Evolutionary conservation across 2,113 vertebrate genomes (phyloP).

Genomic region (Lethenteron reissneri): DNA sequence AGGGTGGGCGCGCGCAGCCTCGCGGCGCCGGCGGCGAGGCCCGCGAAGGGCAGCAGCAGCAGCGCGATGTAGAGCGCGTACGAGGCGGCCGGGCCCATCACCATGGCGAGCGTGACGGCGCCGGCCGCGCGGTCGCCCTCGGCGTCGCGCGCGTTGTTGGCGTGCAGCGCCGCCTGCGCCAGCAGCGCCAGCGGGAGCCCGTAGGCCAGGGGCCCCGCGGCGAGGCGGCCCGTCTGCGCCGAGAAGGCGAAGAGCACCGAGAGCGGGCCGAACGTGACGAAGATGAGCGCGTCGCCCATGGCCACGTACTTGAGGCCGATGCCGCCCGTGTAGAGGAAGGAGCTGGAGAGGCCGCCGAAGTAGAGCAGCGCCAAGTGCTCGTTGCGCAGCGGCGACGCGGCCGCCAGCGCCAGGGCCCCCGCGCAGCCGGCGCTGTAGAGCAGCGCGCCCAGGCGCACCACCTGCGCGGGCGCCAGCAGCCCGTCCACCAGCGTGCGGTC

Average conservation of each 20-base stretch:
- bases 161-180: slow-evolving; percentile 87
- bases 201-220: slow-evolving; percentile 60
- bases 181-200: slow-evolving; percentile 74
- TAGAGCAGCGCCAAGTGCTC: slow-evolving; percentile 87
- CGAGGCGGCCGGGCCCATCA: slow-evolving; percentile 59
- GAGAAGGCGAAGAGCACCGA: slow-evolving; percentile 89
- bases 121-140: slow-evolving; percentile 74
- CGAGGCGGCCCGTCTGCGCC: slow-evolving; percentile 76
- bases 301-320: slow-evolving; percentile 93
- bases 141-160: slow-evolving; percentile 94
- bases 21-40: slow-evolving; percentile 71
- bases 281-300: slow-evolving; percentile 76
- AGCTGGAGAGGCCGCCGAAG: slow-evolving; percentile 85
- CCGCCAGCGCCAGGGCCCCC: slow-evolving; percentile 55
- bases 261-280: slow-evolving; percentile 88
- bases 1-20: slow-evolving; percentile 79
- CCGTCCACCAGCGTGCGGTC: slow-evolving; percentile 84
- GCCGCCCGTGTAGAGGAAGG: slow-evolving; percentile 91
- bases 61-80: slow-evolving; percentile 65
- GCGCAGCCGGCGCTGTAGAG: slow-evolving; percentile 74
- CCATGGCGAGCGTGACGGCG: slow-evolving; percentile 84
- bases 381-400: slow-evolving; percentile 47
- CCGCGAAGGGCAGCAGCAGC: slow-evolving; percentile 68
- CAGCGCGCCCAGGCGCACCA: slow-evolving; percentile 71
- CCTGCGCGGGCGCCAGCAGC: slow-evolving; percentile 73